Conservation (phyloP, 2,113 vertebrate genomes). For the Apodemus sylvaticus region DNA sequence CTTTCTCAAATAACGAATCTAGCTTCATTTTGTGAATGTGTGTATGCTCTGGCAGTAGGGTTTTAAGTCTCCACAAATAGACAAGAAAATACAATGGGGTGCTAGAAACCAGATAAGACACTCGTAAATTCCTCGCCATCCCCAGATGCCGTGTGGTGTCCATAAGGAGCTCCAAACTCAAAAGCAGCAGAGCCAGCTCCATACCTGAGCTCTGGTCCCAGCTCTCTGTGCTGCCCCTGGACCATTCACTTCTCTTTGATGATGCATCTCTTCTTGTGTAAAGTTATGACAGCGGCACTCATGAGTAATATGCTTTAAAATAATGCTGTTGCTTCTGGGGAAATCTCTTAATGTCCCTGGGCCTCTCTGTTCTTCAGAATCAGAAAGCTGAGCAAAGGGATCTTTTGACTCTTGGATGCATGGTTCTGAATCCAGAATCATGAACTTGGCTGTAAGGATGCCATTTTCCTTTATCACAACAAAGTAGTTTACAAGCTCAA, state of each 20-base stretch:
- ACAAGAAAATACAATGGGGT: neutral
- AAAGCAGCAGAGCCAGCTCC: neutral
- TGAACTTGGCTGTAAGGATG: neutral
- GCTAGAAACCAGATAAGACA: neutral
- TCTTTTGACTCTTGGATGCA: neutral
- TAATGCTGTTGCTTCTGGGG: neutral
- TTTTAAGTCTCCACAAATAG: neutral
- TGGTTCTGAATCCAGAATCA: constrained; percentile 7
- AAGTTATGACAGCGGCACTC: neutral
- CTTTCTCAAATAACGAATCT: constrained; percentile 6
- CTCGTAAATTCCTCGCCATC: neutral
- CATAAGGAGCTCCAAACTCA: neutral
- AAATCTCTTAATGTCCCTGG: neutral
- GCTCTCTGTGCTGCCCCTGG: neutral
- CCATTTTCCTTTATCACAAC: constrained; percentile 37
- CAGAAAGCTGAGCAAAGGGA: neutral
- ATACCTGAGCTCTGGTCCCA: neutral
- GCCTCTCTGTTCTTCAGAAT: constrained; percentile 12
- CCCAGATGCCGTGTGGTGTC: neutral
- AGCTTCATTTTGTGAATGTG: neutral
- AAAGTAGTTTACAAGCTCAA: neutral
- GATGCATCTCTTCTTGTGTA: neutral
- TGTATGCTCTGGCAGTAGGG: neutral
- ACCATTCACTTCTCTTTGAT: neutral
- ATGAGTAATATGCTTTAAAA: neutral